A percentile compares a stretch with the other conserved stretches of the same genome.
Evolutionary conservation across 2,888 invertebrate genomes (phyloP).

Genomic region (Strigamia crassipes): DNA sequence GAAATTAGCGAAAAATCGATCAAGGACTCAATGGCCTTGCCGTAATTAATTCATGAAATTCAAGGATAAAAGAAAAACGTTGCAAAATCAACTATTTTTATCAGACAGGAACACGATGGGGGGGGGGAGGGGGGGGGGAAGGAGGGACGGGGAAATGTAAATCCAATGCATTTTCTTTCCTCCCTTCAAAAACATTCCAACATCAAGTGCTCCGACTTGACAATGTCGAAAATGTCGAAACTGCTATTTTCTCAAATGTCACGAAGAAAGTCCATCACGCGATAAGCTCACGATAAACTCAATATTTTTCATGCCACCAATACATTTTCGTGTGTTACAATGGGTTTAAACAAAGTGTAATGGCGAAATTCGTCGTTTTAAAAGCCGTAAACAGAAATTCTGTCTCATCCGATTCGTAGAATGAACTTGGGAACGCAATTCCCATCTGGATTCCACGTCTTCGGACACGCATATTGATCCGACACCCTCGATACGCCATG

Average conservation of each 20-base stretch:
- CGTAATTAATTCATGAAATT: too few relatives aligned
- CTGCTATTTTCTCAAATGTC: not conserved
- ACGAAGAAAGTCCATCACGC: not conserved
- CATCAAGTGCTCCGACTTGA: not conserved
- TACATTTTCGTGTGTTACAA: not conserved
- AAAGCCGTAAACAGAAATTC: too few relatives aligned
- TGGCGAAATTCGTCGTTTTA: not conserved
- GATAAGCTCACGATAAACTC: not conserved
- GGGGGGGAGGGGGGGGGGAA: too few relatives aligned
- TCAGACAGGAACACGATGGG: not conserved
- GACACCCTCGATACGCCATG: not conserved
- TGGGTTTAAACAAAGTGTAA: not conserved
- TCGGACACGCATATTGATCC: constrained; percentile 11
- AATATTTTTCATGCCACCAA: not conserved
- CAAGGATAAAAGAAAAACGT: too few relatives aligned
- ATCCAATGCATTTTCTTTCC: not conserved
- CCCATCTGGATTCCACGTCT: constrained; percentile 19
- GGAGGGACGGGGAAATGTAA: not conserved
- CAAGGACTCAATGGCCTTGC: not conserved
- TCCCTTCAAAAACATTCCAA: not conserved
- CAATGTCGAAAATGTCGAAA: not conserved
- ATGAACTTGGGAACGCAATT: constrained; percentile 25
- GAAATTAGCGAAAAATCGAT: not conserved
- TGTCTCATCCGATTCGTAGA: not conserved
- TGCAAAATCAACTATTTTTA: not conserved